Percentiles rank a stretch among this genome's conserved stretches.
Evolutionary conservation across 2,797 vertebrate species (phyloP).

Genomic region (Serranus cabrilla): DNA sequence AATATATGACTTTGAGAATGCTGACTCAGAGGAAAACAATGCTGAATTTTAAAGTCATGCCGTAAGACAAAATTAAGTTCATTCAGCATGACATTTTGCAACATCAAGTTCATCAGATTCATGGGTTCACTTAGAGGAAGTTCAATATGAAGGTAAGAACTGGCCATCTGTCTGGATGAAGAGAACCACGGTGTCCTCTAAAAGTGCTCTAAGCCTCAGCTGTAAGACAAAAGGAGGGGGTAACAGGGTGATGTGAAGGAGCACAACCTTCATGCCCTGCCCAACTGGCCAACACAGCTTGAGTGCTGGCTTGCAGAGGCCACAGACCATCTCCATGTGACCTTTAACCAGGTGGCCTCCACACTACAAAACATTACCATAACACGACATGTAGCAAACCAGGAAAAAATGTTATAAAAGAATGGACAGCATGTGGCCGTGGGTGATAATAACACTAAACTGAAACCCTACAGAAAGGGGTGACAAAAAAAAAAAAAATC

Average conservation of each 20-base stretch:
- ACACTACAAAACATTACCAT: conserved; percentile 11
- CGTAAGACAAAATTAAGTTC: not conserved
- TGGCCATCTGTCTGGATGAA: conserved; percentile 74
- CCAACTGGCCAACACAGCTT: conserved; percentile 79
- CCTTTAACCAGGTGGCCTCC: conserved; percentile 59
- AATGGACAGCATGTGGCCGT: not conserved
- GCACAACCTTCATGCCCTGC: conserved; percentile 68
- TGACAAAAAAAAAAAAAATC: not conserved
- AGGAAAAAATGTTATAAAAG: not conserved
- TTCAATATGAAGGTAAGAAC: conserved; percentile 41
- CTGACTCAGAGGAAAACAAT: not conserved
- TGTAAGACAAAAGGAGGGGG: conserved; percentile 58
- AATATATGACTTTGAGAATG: conserved; percentile 7
- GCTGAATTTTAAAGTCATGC: not conserved
- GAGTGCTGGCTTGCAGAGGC: conserved; percentile 57
- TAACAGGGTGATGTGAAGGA: conserved; percentile 62
- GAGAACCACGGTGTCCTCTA: conserved; percentile 69
- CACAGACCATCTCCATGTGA: conserved; percentile 47
- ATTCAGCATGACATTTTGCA: conserved; percentile 22
- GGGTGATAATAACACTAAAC: not conserved
- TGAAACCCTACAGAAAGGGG: conserved; percentile 6
- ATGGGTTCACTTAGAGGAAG: conserved; percentile 47
- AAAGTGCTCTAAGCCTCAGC: conserved; percentile 58
- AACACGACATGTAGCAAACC: conserved; percentile 4
- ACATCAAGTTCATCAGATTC: conserved; percentile 23